A percentile compares a stretch with the other conserved stretches of the same genome.
phyloP scores from a whole-genome alignment of 2,888 invertebrate genomes.

The Drosophila picticornis region DNA sequence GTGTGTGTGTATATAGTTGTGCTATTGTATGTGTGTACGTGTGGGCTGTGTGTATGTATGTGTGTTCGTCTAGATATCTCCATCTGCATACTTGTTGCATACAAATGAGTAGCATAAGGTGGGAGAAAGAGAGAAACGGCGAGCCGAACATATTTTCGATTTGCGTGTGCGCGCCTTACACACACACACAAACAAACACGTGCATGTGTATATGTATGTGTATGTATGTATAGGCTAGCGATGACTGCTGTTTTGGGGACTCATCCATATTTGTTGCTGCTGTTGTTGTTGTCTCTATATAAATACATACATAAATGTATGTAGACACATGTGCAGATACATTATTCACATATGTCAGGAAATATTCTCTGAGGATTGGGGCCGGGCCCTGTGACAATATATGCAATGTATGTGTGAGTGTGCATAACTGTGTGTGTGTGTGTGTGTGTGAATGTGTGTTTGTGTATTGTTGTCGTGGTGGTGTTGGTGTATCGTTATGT shows the following conservation, averaged over 20 bases:
- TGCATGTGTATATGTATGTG: not conserved
- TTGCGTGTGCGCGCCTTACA: conserved; percentile 64
- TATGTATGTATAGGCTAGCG: conserved; percentile 36
- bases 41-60: conserved; percentile 7
- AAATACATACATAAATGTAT: conserved; percentile 10
- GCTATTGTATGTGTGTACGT: conserved; percentile 3
- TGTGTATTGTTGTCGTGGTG: not conserved
- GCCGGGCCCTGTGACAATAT: conserved; percentile 20
- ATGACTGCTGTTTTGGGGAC: conserved; percentile 53
- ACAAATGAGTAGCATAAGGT: conserved; percentile 69
- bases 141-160: conserved; percentile 56
- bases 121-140: conserved; percentile 45
- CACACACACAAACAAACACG: conserved; percentile 9
- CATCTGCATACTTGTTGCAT: conserved; percentile 74
- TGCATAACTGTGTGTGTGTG: not conserved
- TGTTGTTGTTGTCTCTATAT: conserved; percentile 11
- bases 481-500: conserved; percentile 44
- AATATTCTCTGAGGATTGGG: conserved; percentile 57
- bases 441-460: not conserved
- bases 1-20: conserved; percentile 3
- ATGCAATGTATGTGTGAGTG: not conserved
- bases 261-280: conserved; percentile 43
- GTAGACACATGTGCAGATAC: conserved; percentile 13
- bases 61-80: conserved; percentile 49
- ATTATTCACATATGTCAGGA: conserved; percentile 55